A percentile compares a stretch with the other conserved stretches of the same genome.
phyloP scores from a whole-genome alignment of 1,140 invertebrate genomes.

The Goniozus legneri region DNA sequence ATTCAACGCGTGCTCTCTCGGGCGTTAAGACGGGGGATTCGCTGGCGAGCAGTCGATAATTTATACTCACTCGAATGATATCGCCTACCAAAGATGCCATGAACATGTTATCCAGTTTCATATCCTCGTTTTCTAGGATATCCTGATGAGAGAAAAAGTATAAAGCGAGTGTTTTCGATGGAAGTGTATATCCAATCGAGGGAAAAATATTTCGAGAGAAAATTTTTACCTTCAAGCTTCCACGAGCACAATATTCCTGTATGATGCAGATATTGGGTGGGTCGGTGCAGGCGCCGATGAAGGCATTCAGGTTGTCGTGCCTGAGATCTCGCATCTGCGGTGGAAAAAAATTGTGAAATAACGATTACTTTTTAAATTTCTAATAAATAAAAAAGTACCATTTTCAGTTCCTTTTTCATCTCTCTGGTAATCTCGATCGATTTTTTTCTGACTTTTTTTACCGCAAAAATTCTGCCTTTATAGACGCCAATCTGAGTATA shows the following conservation, averaged over 20 bases:
- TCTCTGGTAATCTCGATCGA: constrained; percentile 84
- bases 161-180: no score
- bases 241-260: constrained; percentile 86
- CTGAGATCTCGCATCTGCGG: constrained; percentile 83
- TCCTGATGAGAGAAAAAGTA: no score
- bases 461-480: constrained; percentile 79
- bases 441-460: constrained; percentile 82
- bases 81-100: constrained; percentile 84
- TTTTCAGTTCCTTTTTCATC: constrained; percentile 94
- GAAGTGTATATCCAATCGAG: no score
- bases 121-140: constrained; percentile 85
- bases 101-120: constrained; percentile 90
- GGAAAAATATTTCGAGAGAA: neutral
- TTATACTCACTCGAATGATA: constrained; percentile 72
- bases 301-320: constrained; percentile 88
- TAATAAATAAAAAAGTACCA: constrained; percentile 53
- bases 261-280: constrained; percentile 85
- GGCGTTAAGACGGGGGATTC: no score
- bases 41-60: no score
- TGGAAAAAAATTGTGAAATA: neutral
- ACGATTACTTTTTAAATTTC: neutral
- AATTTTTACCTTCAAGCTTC: constrained; percentile 73
- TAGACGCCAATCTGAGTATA: constrained; percentile 88
- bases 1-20: neutral
- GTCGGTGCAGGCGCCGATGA: constrained; percentile 91